A percentile compares a stretch with the other conserved stretches of the same genome.
phyloP scores from a whole-genome alignment of 2,888 invertebrate species.

The Phlogophora meticulosa region DNA sequence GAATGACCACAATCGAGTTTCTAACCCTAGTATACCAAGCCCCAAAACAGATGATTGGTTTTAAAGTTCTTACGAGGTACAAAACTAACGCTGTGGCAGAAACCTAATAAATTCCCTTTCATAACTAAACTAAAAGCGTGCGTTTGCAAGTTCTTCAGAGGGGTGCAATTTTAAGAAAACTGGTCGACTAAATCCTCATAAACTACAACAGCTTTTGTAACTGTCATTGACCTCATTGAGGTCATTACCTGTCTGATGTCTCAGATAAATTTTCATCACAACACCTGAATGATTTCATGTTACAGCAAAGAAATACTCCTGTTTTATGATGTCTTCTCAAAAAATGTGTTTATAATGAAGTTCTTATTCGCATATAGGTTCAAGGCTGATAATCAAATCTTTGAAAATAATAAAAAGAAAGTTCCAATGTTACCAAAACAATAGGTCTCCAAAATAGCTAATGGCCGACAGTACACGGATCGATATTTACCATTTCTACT shows the following conservation, averaged over 20 bases:
- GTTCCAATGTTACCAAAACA: conserved; percentile 46
- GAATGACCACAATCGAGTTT: conserved; percentile 81
- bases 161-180: conserved; percentile 7
- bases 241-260: background rate
- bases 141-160: background rate
- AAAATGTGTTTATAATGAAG: background rate
- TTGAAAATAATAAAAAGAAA: conserved; percentile 2
- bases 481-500: conserved; percentile 88
- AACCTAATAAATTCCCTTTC: background rate
- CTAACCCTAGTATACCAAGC: conserved; percentile 59
- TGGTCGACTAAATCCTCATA: background rate
- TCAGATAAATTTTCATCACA: background rate
- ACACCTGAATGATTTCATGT: background rate
- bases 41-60: conserved; percentile 32
- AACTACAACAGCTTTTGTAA: conserved; percentile 8
- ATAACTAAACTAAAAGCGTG: background rate
- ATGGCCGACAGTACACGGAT: conserved; percentile 85
- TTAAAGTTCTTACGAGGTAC: background rate
- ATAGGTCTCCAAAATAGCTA: conserved; percentile 65
- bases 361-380: background rate
- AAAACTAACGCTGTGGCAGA: background rate
- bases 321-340: conserved; percentile 13
- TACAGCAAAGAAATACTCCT: background rate
- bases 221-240: background rate
- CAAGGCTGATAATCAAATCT: background rate